phyloP scores from a whole-genome alignment of 2,888 invertebrate species.

The Acanthococcus lagerstroemiae region DNA sequence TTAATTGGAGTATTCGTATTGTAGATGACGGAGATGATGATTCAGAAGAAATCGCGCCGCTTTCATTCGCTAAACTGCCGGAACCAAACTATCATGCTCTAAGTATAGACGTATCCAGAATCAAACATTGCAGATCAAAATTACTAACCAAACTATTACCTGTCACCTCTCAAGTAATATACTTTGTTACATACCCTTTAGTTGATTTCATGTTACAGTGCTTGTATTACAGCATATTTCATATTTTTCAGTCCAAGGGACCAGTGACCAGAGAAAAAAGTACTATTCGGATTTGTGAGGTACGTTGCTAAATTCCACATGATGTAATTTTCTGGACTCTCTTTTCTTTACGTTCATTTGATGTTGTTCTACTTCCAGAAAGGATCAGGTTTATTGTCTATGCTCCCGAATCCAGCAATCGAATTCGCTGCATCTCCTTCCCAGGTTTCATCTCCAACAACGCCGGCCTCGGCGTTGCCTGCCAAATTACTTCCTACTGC shows the following conservation, averaged over 20 bases:
- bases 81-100: conserved; percentile 14
- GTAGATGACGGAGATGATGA: conserved; percentile 24
- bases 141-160: neutral
- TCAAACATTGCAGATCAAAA: neutral
- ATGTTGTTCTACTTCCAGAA: conserved; percentile 43
- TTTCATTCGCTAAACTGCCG: conserved; percentile 25
- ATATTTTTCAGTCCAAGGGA: too few species aligned
- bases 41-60: conserved; percentile 19
- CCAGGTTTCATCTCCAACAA: too few species aligned
- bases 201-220: neutral
- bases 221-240: too few species aligned
- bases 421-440: too few species aligned
- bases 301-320: neutral
- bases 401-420: conserved; percentile 59
- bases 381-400: conserved; percentile 55
- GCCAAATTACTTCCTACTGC: conserved; percentile 5
- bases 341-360: neutral
- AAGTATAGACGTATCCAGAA: neutral
- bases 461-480: neutral
- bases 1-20: too few species aligned
- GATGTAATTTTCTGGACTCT: neutral
- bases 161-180: neutral
- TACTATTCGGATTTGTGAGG: too few species aligned
- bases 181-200: neutral
- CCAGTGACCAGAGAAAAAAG: neutral